Conservation (phyloP, 2,888 invertebrate genomes). For the Myopa tessellatipennis region DNA sequence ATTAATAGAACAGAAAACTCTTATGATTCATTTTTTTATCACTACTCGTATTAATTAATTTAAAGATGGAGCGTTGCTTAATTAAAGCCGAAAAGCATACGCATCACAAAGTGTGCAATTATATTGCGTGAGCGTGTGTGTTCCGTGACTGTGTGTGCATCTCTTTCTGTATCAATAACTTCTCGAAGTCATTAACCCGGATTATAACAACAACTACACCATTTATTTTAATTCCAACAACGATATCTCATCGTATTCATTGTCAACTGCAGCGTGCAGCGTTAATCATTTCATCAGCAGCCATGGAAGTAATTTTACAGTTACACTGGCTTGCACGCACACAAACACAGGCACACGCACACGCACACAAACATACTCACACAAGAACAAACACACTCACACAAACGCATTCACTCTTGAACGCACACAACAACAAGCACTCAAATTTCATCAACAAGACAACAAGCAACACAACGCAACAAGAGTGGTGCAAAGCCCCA, state of each 20-base stretch:
- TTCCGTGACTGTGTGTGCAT: too few relatives aligned
- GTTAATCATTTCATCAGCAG: not conserved
- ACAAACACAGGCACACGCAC: not conserved
- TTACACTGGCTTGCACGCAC: not conserved
- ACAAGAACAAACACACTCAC: too few relatives aligned
- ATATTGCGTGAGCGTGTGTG: too few relatives aligned
- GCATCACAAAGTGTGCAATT: too few relatives aligned
- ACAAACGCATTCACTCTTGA: not conserved
- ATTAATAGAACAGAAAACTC: too few relatives aligned
- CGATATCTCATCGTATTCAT: too few relatives aligned
- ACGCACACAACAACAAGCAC: not conserved
- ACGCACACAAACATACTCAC: not conserved
- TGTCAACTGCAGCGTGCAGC: not conserved
- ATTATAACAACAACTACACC: not conserved
- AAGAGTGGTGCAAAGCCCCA: too few relatives aligned
- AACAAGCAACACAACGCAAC: not conserved
- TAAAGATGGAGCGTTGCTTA: too few relatives aligned
- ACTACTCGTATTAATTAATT: too few relatives aligned
- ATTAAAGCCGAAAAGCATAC: too few relatives aligned
- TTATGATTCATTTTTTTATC: too few relatives aligned
- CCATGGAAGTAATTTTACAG: constrained; percentile 4
- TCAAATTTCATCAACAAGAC: not conserved
- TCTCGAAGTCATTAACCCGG: not conserved
- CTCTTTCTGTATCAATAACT: too few relatives aligned
- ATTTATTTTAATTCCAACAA: not conserved